Conservation (phyloP, 2,113 vertebrate genomes). For the Dinomys branickii region DNA sequence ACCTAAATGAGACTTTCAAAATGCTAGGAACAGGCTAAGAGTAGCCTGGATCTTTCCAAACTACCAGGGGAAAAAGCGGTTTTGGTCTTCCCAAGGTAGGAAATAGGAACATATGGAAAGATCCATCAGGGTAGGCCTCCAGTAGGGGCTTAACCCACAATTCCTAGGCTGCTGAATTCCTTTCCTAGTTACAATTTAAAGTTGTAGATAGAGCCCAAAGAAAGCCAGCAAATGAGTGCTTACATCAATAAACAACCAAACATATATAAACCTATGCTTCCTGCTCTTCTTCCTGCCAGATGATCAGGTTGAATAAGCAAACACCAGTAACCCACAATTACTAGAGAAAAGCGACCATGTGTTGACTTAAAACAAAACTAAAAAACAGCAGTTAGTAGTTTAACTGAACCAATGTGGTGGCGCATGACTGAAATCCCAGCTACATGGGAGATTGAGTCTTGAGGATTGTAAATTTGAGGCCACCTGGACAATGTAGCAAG, state of each 20-base stretch:
- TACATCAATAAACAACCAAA: neutral
- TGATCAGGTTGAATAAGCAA: neutral
- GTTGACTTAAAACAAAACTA: neutral
- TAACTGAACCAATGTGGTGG: neutral
- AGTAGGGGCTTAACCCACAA: neutral
- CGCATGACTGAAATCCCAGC: neutral
- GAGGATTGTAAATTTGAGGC: neutral
- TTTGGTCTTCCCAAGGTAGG: neutral
- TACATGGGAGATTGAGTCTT: neutral
- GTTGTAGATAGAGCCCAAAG: neutral
- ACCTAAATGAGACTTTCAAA: neutral
- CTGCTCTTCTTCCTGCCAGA: neutral
- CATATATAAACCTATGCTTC: neutral
- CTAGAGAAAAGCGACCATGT: neutral
- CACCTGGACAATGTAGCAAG: neutral
- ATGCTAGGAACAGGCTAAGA: neutral
- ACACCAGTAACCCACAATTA: neutral
- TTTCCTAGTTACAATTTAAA: neutral
- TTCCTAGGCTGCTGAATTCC: neutral
- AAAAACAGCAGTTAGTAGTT: neutral
- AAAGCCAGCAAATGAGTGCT: neutral
- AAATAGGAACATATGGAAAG: neutral
- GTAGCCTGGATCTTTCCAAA: neutral
- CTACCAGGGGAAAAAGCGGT: neutral
- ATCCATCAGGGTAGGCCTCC: neutral